Percentiles rank a stretch among this genome's conserved stretches.
Conservation (phyloP, 2,888 invertebrate genomes). For the Ptilodon capucinus region DNA sequence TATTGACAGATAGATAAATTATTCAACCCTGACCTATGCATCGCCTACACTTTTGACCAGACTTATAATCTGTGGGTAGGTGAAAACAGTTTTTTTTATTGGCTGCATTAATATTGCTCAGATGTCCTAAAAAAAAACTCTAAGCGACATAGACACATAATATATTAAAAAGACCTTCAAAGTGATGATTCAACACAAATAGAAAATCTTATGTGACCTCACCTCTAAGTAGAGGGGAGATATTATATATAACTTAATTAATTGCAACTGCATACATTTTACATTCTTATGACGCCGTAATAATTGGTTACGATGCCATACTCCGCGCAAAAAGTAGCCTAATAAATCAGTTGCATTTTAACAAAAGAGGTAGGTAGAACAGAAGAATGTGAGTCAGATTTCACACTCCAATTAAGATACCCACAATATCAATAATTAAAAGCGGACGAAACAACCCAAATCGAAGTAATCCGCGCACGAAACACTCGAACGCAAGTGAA, state of each 20-base stretch:
- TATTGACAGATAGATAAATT: conserved; percentile 26
- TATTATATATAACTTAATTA: conserved; percentile 9
- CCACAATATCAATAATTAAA: conserved; percentile 73
- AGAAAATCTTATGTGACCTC: conserved; percentile 47
- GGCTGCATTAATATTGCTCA: neutral
- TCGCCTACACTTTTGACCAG: conserved; percentile 20
- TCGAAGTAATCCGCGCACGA: conserved; percentile 67
- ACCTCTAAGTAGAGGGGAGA: conserved; percentile 34
- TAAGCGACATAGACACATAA: neutral
- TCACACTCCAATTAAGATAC: conserved; percentile 80
- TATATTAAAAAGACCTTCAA: conserved; percentile 41
- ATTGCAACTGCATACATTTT: conserved; percentile 4
- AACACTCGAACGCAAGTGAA: conserved; percentile 65
- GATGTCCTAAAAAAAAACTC: neutral
- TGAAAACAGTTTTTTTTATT: conserved; percentile 4
- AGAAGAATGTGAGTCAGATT: conserved; percentile 72
- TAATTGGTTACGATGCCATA: conserved; percentile 10
- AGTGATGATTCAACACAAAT: conserved; percentile 54
- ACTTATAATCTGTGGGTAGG: conserved; percentile 20
- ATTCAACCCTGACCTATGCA: conserved; percentile 36
- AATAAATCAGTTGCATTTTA: conserved; percentile 65
- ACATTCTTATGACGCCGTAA: conserved; percentile 1
- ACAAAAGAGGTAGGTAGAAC: conserved; percentile 63
- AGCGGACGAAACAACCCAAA: conserved; percentile 69
- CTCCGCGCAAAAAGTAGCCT: conserved; percentile 24